These are phyloP conservation scores for Pantherophis guttatus DNA, from an alignment of 2,113 vertebrate genomes.

Conservation along the genomic window DNA sequence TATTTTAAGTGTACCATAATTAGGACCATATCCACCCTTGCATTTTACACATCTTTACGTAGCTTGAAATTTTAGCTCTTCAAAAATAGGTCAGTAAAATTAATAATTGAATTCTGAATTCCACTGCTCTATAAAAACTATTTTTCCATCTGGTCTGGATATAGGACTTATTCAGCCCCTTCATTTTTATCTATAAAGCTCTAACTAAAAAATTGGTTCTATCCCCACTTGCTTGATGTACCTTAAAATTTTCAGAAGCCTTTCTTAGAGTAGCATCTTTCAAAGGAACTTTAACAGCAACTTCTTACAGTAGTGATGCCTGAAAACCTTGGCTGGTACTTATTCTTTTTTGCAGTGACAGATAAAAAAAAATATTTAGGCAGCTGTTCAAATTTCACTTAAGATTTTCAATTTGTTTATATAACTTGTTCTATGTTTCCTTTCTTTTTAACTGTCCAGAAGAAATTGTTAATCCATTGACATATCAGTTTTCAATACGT, in stretches of 20 bases:
- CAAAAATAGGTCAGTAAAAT: not conserved
- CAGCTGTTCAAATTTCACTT: not conserved
- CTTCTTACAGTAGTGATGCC: not conserved
- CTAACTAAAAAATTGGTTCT: not conserved
- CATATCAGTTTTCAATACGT: not conserved
- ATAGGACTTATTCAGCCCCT: not conserved
- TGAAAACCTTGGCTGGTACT: too few species aligned
- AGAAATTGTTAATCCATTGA: not conserved
- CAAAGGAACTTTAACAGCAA: not conserved
- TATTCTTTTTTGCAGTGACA: not conserved
- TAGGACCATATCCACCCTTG: not conserved
- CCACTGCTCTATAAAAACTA: not conserved
- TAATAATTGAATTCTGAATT: not conserved
- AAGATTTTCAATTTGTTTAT: not conserved
- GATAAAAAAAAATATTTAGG: not conserved
- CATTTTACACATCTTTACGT: not conserved
- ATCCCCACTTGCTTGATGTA: not conserved
- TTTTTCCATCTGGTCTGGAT: not conserved
- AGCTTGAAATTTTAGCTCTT: not conserved
- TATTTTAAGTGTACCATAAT: not conserved
- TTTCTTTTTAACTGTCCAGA: not conserved
- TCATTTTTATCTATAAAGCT: not conserved
- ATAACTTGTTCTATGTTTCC: not conserved
- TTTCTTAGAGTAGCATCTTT: not conserved
- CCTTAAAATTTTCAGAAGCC: not conserved